Conservation (phyloP, 2,113 vertebrate species). For the Alligator sinensis region DNA sequence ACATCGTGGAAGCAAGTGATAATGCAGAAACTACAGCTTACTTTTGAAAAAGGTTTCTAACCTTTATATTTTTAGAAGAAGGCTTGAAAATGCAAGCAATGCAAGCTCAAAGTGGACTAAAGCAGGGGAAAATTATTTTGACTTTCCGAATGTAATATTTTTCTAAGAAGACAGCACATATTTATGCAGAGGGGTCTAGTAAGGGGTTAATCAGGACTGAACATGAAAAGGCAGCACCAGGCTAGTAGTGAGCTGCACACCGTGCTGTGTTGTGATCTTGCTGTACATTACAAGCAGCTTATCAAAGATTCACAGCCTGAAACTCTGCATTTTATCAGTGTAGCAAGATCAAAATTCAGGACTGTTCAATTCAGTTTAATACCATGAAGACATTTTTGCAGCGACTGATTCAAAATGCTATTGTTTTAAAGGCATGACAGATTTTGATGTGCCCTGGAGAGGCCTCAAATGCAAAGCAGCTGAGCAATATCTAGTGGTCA, state of each 20-base stretch:
- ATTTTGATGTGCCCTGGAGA: neutral
- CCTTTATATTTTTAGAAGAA: neutral
- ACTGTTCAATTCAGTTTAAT: constrained; percentile 18
- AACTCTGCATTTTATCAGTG: neutral
- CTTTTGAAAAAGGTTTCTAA: neutral
- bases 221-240: neutral
- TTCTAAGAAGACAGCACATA: neutral
- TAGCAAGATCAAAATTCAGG: constrained; percentile 43
- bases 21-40: neutral
- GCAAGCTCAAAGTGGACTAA: neutral
- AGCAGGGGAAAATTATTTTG: neutral
- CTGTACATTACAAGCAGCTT: constrained; percentile 7
- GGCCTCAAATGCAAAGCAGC: neutral
- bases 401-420: neutral
- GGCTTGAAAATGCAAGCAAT: neutral
- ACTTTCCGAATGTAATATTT: neutral
- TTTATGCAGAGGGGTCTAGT: neutral
- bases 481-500: constrained; percentile 56
- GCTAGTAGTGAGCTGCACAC: neutral
- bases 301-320: constrained; percentile 13
- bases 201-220: constrained; percentile 25
- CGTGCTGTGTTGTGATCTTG: neutral
- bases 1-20: neutral
- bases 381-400: constrained; percentile 34
- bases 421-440: neutral